These are phyloP conservation scores for Paratrypauchen microcephalus DNA, from an alignment of 2,797 vertebrate species.

Conservation along the genomic window DNA sequence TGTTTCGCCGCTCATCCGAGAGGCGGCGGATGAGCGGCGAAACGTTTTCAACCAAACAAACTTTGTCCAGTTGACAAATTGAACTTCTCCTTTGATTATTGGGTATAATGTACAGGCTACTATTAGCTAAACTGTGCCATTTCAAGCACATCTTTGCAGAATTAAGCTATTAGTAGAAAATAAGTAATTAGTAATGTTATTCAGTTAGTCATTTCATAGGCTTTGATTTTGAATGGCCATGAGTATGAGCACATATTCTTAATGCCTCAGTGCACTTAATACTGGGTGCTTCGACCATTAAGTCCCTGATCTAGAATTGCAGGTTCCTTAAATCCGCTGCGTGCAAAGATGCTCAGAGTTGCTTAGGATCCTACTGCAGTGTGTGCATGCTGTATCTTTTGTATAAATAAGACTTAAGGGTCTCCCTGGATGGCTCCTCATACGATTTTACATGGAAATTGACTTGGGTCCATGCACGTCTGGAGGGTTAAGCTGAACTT, in stretches of 20 bases:
- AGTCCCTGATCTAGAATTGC: slow-evolving; percentile 6
- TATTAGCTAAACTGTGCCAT: neutral
- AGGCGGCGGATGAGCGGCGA: too few species aligned
- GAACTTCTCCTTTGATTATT: too few species aligned
- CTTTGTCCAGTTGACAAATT: too few species aligned
- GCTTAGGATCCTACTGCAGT: slow-evolving; percentile 8
- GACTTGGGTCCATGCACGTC: slow-evolving; percentile 34
- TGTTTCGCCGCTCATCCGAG: too few species aligned
- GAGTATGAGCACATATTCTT: slow-evolving; percentile 13
- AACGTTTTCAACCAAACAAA: too few species aligned
- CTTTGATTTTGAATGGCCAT: slow-evolving; percentile 7
- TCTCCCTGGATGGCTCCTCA: slow-evolving; percentile 20
- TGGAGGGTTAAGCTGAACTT: slow-evolving; percentile 35
- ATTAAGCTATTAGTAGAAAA: neutral
- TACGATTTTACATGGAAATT: slow-evolving; percentile 33
- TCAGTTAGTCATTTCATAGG: neutral
- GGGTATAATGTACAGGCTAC: neutral
- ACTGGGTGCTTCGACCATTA: slow-evolving; percentile 3
- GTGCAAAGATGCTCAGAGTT: slow-evolving; percentile 15
- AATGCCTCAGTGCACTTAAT: slow-evolving; percentile 6
- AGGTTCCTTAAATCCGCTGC: slow-evolving; percentile 15
- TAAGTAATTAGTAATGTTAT: neutral
- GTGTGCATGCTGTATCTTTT: neutral
- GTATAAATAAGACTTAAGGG: slow-evolving; percentile 23
- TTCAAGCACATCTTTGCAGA: neutral